phyloP scores from a whole-genome alignment of 1,140 invertebrate genomes.

The Diachasmimorpha longicaudata region DNA sequence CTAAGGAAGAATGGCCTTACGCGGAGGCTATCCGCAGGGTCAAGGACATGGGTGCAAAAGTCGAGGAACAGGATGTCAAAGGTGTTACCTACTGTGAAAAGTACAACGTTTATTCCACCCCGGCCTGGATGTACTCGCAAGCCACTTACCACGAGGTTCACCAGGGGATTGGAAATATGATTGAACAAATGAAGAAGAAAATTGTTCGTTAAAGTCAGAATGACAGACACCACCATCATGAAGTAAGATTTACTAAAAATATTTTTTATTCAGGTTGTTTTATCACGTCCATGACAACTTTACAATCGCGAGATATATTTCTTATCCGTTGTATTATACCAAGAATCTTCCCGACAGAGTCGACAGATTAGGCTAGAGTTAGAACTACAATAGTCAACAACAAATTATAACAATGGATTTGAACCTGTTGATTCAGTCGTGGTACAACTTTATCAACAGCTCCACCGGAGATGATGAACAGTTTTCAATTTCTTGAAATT shows the following conservation, averaged over 20 bases:
- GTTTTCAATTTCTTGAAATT: background rate
- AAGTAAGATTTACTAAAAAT: slow-evolving; percentile 39
- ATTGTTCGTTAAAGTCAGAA: slow-evolving; percentile 3
- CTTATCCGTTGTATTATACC: slow-evolving; percentile 23
- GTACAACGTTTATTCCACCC: slow-evolving; percentile 67
- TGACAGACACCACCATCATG: slow-evolving; percentile 10
- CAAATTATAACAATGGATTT: slow-evolving; percentile 30
- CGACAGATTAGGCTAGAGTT: slow-evolving; percentile 23
- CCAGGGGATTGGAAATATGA: slow-evolving; percentile 67
- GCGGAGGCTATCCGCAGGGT: slow-evolving; percentile 64
- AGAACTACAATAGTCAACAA: slow-evolving; percentile 53
- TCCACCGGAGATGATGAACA: slow-evolving; percentile 22
- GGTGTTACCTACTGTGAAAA: slow-evolving; percentile 62
- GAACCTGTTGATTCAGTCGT: background rate
- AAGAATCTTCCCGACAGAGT: slow-evolving; percentile 4
- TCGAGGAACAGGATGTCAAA: slow-evolving; percentile 58
- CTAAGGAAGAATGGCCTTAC: slow-evolving; percentile 66
- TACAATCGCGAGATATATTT: slow-evolving; percentile 20
- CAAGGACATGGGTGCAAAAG: slow-evolving; percentile 62
- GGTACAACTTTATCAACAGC: slow-evolving; percentile 13
- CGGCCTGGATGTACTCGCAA: slow-evolving; percentile 68
- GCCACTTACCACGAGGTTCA: slow-evolving; percentile 61
- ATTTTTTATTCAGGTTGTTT: slow-evolving; percentile 39
- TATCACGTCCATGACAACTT: slow-evolving; percentile 14
- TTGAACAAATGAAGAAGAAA: slow-evolving; percentile 35